phyloP scores from a whole-genome alignment of 2,888 invertebrate genomes.

The Cepaea hortensis region DNA sequence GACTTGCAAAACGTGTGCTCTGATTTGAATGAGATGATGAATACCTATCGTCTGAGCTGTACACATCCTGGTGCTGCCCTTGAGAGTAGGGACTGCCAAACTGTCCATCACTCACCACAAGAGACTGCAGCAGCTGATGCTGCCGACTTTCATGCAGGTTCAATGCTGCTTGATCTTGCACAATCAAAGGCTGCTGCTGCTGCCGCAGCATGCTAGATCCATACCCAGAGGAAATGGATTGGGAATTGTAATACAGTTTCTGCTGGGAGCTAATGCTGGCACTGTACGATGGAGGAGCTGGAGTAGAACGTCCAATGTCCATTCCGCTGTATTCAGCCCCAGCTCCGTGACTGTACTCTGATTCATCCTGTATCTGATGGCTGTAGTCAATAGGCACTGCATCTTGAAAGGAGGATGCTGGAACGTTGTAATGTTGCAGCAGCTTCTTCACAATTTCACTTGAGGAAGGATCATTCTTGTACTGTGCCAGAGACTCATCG shows the following conservation, averaged over 20 bases:
- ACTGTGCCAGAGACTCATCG: conserved; percentile 10
- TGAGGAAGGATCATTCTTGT: conserved; percentile 32
- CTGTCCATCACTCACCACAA: neutral
- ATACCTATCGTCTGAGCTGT: conserved; percentile 18
- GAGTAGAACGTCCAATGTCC: neutral
- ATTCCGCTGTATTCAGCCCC: neutral
- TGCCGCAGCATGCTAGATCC: neutral
- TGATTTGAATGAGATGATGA: neutral
- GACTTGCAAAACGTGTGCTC: neutral
- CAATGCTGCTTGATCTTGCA: neutral
- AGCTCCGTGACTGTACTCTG: neutral
- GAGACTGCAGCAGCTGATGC: conserved; percentile 1
- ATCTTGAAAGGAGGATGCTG: conserved; percentile 30
- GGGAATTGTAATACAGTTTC: conserved; percentile 34
- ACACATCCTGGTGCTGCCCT: neutral
- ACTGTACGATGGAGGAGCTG: conserved; percentile 38
- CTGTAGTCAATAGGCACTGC: conserved; percentile 27
- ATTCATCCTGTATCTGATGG: conserved; percentile 17
- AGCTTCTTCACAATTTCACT: conserved; percentile 45
- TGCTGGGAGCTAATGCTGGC: conserved; percentile 18
- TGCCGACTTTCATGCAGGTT: neutral
- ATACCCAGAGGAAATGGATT: neutral
- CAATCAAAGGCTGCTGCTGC: neutral
- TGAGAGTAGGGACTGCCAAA: conserved; percentile 5
- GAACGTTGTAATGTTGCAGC: conserved; percentile 46